These are phyloP conservation scores for Nephotettix cincticeps DNA, from an alignment of 1,140 invertebrate species.

Conservation along the genomic window DNA sequence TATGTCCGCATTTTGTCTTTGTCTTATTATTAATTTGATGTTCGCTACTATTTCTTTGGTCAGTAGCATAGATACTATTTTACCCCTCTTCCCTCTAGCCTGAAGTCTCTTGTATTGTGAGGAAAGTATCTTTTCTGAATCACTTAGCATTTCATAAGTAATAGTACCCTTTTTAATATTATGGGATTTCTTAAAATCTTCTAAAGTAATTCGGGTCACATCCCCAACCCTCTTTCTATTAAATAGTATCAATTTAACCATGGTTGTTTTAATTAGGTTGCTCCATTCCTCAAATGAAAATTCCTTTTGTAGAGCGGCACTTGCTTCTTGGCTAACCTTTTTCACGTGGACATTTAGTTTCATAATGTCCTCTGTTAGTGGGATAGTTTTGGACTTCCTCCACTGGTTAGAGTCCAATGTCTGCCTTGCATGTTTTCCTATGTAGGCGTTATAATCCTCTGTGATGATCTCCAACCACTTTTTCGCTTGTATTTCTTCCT, in stretches of 20 bases:
- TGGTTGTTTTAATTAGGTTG: not conserved
- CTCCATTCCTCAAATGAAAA: not conserved
- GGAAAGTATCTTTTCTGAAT: not conserved
- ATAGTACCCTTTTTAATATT: not conserved
- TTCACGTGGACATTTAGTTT: not conserved
- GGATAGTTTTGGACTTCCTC: not conserved
- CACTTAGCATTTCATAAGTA: constrained; percentile 9
- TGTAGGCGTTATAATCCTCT: constrained; percentile 6
- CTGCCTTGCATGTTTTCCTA: not conserved
- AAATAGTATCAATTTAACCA: not conserved
- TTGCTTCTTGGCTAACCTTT: not conserved
- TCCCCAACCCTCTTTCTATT: not conserved
- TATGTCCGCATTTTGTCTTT: not conserved
- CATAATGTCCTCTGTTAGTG: not conserved
- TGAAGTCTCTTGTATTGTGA: not conserved
- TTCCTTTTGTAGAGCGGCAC: not conserved
- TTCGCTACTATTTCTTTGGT: not conserved
- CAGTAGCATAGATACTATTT: not conserved
- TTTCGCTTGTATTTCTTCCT: not conserved
- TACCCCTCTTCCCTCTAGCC: not conserved
- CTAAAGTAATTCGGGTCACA: not conserved
- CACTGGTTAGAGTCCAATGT: not conserved
- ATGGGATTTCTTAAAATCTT: not conserved
- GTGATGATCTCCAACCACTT: not conserved
- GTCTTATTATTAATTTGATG: not conserved